phyloP scores from a whole-genome alignment of 2,113 vertebrate genomes.

The Bos indicus region DNA sequence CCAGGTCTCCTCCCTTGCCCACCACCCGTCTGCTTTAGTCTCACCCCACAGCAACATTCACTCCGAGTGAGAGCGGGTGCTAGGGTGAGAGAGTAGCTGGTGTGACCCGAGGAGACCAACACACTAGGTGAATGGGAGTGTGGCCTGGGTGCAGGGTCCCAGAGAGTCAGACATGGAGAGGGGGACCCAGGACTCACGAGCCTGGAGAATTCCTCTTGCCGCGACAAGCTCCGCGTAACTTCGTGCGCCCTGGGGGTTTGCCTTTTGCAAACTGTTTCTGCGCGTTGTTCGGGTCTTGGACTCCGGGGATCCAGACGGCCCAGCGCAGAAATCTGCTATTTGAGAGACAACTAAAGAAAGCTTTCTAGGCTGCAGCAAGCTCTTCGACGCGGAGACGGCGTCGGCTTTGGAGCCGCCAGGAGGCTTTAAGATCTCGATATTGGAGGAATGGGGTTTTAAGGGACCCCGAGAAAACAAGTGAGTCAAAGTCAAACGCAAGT shows the following conservation, averaged over 20 bases:
- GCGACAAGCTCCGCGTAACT: fast-evolving
- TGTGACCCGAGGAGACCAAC: not conserved
- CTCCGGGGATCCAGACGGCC: not conserved
- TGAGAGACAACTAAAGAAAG: not conserved
- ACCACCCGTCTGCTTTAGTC: not conserved
- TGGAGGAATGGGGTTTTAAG: not conserved
- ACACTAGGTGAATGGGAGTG: not conserved
- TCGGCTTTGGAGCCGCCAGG: not conserved
- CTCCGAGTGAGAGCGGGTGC: not conserved
- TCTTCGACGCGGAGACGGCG: fast-evolving
- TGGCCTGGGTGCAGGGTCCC: fast-evolving
- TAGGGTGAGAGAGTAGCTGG: not conserved
- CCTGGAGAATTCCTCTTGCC: fast-evolving
- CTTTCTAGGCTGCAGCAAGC: not conserved
- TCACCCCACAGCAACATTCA: not conserved
- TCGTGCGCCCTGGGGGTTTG: not conserved
- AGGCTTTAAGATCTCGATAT: not conserved
- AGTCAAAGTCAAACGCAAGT: not conserved
- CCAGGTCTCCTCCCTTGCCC: not conserved
- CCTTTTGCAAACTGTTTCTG: not conserved
- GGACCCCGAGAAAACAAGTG: not conserved
- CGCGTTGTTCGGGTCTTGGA: fast-evolving
- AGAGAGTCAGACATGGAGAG: not conserved
- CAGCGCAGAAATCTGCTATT: fast-evolving
- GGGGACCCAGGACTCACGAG: not conserved